Evolutionary conservation across 2,888 invertebrate species (phyloP).

Genomic region (Agonopterix alstromeriana): DNA sequence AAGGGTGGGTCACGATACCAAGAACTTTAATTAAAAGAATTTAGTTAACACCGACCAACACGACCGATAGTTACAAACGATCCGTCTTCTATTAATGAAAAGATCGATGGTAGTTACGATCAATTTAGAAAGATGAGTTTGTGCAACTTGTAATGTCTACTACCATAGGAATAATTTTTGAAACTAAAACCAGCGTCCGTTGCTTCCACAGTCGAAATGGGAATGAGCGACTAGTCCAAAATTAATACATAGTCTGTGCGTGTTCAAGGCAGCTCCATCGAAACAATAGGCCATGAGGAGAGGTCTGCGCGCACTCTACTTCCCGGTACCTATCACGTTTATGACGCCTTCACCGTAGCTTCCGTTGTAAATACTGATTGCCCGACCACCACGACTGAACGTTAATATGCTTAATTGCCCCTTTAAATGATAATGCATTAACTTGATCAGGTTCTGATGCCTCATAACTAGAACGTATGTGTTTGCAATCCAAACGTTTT

Average conservation of each 20-base stretch:
- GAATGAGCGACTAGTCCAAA: constrained; percentile 52
- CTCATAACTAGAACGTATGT: constrained; percentile 32
- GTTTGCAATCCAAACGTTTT: constrained; percentile 45
- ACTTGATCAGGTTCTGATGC: constrained; percentile 55
- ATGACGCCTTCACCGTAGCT: constrained; percentile 49
- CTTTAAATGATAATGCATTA: constrained; percentile 66
- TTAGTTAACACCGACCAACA: constrained; percentile 46
- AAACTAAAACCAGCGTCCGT: constrained; percentile 20
- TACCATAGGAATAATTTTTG: not conserved
- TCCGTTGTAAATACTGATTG: constrained; percentile 66
- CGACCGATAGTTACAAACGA: constrained; percentile 25
- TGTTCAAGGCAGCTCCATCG: constrained; percentile 53
- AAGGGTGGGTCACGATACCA: constrained; percentile 53
- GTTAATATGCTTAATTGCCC: constrained; percentile 66
- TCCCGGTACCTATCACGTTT: constrained; percentile 57
- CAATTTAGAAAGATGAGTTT: not conserved
- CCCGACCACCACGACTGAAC: constrained; percentile 45
- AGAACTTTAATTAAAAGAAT: constrained; percentile 60
- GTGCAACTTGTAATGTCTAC: not conserved
- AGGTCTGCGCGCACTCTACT: constrained; percentile 33
- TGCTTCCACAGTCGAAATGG: constrained; percentile 36
- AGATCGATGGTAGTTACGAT: constrained; percentile 15
- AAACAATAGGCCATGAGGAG: constrained; percentile 65
- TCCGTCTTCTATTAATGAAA: constrained; percentile 28
- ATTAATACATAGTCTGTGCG: constrained; percentile 54